Evolutionary conservation across 2,888 invertebrate genomes (phyloP).

Genomic region (Matsumyia berberina): DNA sequence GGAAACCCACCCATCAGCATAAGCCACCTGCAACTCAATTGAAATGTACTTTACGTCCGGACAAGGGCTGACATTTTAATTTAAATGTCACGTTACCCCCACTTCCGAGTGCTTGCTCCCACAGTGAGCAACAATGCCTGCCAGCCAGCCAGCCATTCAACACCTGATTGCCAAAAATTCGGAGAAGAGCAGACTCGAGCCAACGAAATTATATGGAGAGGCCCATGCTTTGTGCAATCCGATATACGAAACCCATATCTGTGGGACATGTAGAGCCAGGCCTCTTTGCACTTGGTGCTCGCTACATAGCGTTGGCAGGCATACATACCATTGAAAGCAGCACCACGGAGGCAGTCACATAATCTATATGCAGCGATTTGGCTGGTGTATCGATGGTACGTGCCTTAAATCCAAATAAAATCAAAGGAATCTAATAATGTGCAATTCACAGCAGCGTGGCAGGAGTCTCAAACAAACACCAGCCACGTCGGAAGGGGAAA

Average conservation of each 20-base stretch:
- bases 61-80: constrained; percentile 60
- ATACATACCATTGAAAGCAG: constrained; percentile 11
- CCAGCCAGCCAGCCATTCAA: constrained; percentile 62
- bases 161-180: constrained; percentile 72
- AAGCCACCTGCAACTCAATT: neutral
- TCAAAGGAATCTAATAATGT: constrained; percentile 76
- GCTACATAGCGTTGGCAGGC: constrained; percentile 18
- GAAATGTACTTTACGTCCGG: constrained; percentile 12
- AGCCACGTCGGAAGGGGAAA: neutral
- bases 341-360: constrained; percentile 57
- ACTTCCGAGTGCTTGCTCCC: neutral
- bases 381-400: constrained; percentile 73
- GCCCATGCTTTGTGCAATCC: constrained; percentile 52
- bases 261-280: constrained; percentile 56
- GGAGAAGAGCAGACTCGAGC: constrained; percentile 29
- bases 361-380: constrained; percentile 66
- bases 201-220: constrained; percentile 35
- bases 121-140: constrained; percentile 59
- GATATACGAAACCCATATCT: constrained; percentile 74
- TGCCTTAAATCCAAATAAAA: constrained; percentile 74
- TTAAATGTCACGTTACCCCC: constrained; percentile 47
- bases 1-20: neutral
- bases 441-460: constrained; percentile 48
- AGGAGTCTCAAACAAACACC: constrained; percentile 27
- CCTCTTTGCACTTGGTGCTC: constrained; percentile 52